Evolutionary conservation across 2,888 invertebrate genomes (phyloP).

Genomic region (Odiellus spinosus): DNA sequence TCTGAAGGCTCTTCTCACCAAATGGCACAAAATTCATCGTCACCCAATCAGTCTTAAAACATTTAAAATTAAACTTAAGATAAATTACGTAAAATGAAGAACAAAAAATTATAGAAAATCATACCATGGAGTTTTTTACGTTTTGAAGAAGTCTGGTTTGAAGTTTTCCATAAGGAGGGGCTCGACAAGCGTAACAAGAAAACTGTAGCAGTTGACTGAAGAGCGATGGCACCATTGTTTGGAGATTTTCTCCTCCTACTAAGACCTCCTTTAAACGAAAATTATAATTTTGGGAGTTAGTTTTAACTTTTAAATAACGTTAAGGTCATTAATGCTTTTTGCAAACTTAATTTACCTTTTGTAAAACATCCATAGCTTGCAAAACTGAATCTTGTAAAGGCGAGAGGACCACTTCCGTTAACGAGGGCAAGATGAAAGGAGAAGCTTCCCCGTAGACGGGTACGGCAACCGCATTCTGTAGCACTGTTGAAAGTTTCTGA

Average conservation of each 20-base stretch:
- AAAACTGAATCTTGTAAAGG: slow-evolving; percentile 69
- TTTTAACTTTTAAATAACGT: no score
- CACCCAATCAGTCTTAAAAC: slow-evolving; percentile 47
- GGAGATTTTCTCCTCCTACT: slow-evolving; percentile 39
- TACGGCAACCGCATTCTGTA: slow-evolving; percentile 59
- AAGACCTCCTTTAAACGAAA: slow-evolving; percentile 1
- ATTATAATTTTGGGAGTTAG: no score
- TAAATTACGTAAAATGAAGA: slow-evolving; percentile 23
- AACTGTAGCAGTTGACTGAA: slow-evolving; percentile 48
- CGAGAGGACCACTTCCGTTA: slow-evolving; percentile 56
- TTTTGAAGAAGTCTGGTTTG: not conserved
- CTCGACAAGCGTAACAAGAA: slow-evolving; percentile 50
- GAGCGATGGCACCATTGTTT: slow-evolving; percentile 48
- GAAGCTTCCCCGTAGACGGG: slow-evolving; percentile 65
- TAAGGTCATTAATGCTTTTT: no score
- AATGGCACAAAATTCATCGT: slow-evolving; percentile 71
- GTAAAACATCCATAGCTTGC: slow-evolving; percentile 70
- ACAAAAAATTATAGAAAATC: not conserved
- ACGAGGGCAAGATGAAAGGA: slow-evolving; percentile 60
- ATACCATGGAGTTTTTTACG: slow-evolving; percentile 8
- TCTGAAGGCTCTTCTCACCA: slow-evolving; percentile 58
- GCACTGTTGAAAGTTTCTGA: slow-evolving; percentile 55
- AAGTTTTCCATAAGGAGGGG: slow-evolving; percentile 31
- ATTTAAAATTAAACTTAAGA: not conserved
- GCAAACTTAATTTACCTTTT: slow-evolving; percentile 44